Conservation (phyloP, 2,113 vertebrate genomes). For the Furnarius figulus region DNA sequence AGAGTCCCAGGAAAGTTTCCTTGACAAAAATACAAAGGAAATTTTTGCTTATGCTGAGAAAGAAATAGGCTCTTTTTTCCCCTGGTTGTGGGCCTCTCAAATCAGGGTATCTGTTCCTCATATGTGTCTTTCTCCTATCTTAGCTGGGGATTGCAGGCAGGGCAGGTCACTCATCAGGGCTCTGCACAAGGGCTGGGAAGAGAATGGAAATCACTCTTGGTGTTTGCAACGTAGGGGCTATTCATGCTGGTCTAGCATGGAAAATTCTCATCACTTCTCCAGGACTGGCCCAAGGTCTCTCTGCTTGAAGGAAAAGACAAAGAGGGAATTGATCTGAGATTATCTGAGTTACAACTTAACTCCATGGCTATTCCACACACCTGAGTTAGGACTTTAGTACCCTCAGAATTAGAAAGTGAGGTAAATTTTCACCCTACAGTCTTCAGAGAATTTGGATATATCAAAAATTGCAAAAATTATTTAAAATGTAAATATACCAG, state of each 20-base stretch:
- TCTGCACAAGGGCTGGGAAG: neutral
- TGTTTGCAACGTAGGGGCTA: neutral
- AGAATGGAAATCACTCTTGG: fast-evolving
- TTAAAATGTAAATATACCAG: neutral
- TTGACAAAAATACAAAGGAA: neutral
- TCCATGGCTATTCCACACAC: neutral
- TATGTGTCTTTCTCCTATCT: neutral
- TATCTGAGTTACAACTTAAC: neutral
- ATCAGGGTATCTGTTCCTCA: neutral
- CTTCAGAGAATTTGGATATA: neutral
- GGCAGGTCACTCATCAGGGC: fast-evolving
- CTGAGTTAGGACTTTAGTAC: neutral
- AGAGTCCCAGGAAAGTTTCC: neutral
- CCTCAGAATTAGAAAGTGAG: neutral
- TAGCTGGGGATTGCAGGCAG: neutral
- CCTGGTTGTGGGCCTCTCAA: neutral
- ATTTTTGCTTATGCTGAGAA: neutral
- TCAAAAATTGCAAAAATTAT: neutral
- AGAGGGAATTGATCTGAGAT: neutral
- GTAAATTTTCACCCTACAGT: neutral
- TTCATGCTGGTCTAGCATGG: neutral
- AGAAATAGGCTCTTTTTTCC: neutral
- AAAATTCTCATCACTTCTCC: neutral
- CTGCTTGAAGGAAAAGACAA: neutral
- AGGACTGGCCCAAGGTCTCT: neutral